Evolutionary conservation across 2,113 vertebrate species (phyloP), one percentile per base, ranked within the genome.

Genomic region (Nanorana parkeri): DNA sequence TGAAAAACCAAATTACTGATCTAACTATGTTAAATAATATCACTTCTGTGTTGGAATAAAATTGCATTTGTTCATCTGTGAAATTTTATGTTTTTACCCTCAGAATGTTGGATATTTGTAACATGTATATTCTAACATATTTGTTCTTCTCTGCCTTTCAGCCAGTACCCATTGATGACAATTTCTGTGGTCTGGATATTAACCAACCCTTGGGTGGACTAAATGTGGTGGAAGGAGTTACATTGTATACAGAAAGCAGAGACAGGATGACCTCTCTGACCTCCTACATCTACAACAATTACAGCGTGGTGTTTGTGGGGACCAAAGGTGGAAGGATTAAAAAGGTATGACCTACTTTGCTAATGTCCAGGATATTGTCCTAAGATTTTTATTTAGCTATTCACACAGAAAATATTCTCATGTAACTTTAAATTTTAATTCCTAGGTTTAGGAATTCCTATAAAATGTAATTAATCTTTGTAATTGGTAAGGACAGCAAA

Each of bases 151-250:
- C 0, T 86, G 75, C 74, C 65, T 64, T 92, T n/a, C 85, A 99
- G 98, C 98, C 98, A 0, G 97, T 99, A 64, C 97, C 97, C 75
- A 99, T 99, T 0, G 97, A 99, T 20, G 98, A 99, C 91, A 96
- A 96, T 4, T 99, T 99, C 94, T 99, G 98, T 0, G 98, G 98
- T 68, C 90, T 99, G 28, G 98, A 99, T 91, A 99, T 99, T 93
- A 99, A 99, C 93, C 98, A 99, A 89, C 98, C 98, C 0, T 94
- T 99, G 1, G 98, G 98, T 16, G 98, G 98, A 74, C 97, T 96
- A 0, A 93, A 92, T 28, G 93, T 98, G 1, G 97, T 99, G 84
- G 96, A 96, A 0, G 97, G 98, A 3, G 93, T 97, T 88, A 94
- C 90, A 0, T 93, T 99, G 47, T 99, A 95, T 86, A 96, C 96